Conservation (phyloP, 2,113 vertebrate species). For the Calidris pugnax region DNA sequence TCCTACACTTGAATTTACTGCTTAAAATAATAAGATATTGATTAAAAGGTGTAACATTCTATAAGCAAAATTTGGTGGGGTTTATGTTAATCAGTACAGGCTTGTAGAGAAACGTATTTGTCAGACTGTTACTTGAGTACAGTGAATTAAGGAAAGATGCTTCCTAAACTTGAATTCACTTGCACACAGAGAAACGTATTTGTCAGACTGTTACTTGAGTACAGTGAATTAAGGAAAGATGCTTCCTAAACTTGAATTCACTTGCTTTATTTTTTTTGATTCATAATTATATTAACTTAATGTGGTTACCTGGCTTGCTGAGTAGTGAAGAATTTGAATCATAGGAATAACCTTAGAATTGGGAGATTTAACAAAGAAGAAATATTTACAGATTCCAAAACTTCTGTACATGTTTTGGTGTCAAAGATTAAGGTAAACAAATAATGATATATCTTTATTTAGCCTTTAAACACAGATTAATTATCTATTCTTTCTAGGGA, state of each 20-base stretch:
- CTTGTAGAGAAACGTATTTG: neutral
- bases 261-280: neutral
- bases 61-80: neutral
- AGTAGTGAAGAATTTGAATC: neutral
- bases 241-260: neutral
- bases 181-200: neutral
- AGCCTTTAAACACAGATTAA: neutral
- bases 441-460: neutral
- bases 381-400: neutral
- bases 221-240: neutral
- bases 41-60: neutral
- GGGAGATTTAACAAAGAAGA: neutral
- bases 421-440: neutral
- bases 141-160: neutral
- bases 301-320: neutral
- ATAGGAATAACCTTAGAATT: neutral
- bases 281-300: neutral
- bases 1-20: neutral
- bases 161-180: no score
- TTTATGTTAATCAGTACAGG: neutral
- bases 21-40: neutral
- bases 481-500: neutral
- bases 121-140: neutral
- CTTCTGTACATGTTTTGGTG: neutral
- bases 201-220: neutral